Evolutionary conservation across 2,797 vertebrate genomes (phyloP).

Genomic region (Sciurus vulgaris): DNA sequence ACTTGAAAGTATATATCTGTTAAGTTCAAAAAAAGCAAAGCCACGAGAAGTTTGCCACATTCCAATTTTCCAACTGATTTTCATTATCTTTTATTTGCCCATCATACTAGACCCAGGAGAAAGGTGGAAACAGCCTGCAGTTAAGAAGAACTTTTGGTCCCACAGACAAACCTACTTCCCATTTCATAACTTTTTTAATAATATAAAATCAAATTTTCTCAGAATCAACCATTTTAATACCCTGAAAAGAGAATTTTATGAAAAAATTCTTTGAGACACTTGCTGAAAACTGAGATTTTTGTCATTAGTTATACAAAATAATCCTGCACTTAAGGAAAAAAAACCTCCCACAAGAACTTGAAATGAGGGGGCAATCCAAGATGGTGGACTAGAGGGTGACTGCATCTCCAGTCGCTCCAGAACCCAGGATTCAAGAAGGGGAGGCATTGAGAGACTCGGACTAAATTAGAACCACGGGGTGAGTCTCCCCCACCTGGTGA

Average conservation of each 20-base stretch:
- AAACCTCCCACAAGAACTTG: neutral
- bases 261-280: constrained; percentile 31
- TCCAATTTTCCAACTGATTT: constrained; percentile 57
- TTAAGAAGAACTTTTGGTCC: neutral
- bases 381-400: too few species aligned
- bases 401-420: too few species aligned
- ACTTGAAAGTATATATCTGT: neutral
- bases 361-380: too few species aligned
- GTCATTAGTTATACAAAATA: neutral
- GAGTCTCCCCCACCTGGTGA: too few species aligned
- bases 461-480: too few species aligned
- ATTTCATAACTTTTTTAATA: neutral
- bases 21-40: neutral
- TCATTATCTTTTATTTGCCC: neutral
- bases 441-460: too few species aligned
- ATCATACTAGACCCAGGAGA: neutral
- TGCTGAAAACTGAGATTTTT: neutral
- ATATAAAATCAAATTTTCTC: neutral
- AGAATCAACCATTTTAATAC: neutral
- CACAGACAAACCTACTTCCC: neutral
- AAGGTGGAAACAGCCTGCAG: neutral
- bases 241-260: neutral
- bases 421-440: too few species aligned
- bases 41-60: neutral
- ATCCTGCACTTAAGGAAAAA: neutral